Base-by-base conservation (phyloP, 30 jellyfish, hydroid and myxozoan genomes). In the Sanderia malayensis region DNA sequence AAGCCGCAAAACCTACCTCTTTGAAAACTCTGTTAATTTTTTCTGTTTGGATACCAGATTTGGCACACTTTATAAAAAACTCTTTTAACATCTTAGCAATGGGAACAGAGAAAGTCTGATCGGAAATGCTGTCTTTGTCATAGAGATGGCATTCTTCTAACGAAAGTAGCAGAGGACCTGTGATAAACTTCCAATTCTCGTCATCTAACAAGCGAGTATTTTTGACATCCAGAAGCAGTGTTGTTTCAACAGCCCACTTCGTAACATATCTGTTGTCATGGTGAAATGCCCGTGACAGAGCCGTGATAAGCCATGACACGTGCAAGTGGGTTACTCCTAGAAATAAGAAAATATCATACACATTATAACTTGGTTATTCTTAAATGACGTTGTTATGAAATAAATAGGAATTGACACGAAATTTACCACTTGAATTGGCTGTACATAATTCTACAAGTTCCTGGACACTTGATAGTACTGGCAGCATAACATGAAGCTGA, bases 171-270 rank as follows among this genome's bases (percentile, higher is more conserved):
- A 89, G 75, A 3, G 83, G 73, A 0, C 71, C 76, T 58, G 70
- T 45, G 30, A 89, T 76, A 58, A 46, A 89, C 0, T 17, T 15
- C 79, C 80, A 70, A 21, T 66, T 61, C 23, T 58, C 47, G 27
- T 75, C 62, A 9, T 26, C 46, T 22, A 89, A 70, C 21, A 67
- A 60, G 0, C 61, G 76, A 4, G 46, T 22, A 15, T 68, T 59
- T 0, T 58, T 68, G n/a, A 75, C 79, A 0, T 76, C 52, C 62
- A 81, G 62, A 7, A 69, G 86, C 21, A 89, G 71, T 31, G 61
- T 29, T 24, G 71, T 81, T 23, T 89, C 86, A 37, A 89, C 57
- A 23, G 95, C 95, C 97, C 98, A 79, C 27, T 53, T 67, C 49
- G 83, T 61, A 2, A 92, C 33, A 27, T 41, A 57, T 66, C 74